Evolutionary conservation across 2,797 vertebrate species (phyloP).

Genomic region (Simalia tracyae): DNA sequence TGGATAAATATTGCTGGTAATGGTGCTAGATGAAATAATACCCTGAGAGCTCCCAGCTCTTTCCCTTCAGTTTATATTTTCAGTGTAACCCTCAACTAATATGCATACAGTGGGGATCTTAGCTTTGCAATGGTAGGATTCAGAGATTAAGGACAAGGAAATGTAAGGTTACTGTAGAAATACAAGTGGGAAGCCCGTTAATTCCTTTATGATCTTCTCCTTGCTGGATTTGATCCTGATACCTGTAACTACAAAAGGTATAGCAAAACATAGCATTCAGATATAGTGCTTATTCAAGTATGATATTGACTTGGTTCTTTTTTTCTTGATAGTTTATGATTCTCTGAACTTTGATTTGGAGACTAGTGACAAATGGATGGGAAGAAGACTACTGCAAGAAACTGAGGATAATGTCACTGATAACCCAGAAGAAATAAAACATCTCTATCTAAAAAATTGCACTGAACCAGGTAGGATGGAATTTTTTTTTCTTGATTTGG

Average conservation of each 20-base stretch:
- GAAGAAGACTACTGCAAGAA: slow-evolving; percentile 82
- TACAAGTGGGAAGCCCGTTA: not conserved
- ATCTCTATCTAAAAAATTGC: slow-evolving; percentile 80
- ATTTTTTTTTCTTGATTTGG: not conserved
- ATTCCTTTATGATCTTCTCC: not conserved
- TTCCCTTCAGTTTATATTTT: not conserved
- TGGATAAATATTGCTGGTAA: not conserved
- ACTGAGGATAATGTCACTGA: slow-evolving; percentile 73
- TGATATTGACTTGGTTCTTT: slow-evolving; percentile 6
- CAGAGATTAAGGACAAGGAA: not conserved
- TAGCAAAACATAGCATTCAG: too few relatives aligned
- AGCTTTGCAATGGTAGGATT: not conserved
- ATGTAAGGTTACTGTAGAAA: not conserved
- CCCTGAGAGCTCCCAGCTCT: too few relatives aligned
- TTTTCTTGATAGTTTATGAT: slow-evolving; percentile 72
- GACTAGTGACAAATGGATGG: slow-evolving; percentile 72
- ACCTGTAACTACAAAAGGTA: not conserved
- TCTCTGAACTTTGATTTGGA: slow-evolving; percentile 68
- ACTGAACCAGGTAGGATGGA: slow-evolving; percentile 84
- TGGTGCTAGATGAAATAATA: not conserved
- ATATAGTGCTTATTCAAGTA: not conserved
- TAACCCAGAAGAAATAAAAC: slow-evolving; percentile 63
- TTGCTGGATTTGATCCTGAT: not conserved
- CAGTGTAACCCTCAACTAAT: not conserved
- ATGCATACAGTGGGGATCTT: not conserved